Evolutionary conservation across 1,140 invertebrate genomes (phyloP).

Genomic region (Drosophila willistoni): DNA sequence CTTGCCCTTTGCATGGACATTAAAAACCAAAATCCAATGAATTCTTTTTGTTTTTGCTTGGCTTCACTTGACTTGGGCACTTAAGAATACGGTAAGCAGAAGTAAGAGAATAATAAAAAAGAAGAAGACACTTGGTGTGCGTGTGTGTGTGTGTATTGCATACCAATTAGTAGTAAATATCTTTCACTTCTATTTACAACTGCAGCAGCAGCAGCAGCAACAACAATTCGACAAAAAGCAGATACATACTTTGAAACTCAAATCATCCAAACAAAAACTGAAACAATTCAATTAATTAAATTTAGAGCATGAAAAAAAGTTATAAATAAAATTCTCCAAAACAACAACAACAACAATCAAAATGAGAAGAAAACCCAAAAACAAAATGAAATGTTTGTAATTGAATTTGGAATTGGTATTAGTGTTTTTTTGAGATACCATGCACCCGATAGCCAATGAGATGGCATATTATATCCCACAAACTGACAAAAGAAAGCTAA

Average conservation of each 20-base stretch:
- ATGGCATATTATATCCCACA: too few species aligned
- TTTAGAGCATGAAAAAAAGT: conserved; percentile 11
- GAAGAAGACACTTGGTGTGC: conserved; percentile 13
- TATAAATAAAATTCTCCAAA: conserved; percentile 15
- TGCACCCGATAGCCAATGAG: too few species aligned
- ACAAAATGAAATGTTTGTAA: conserved; percentile 9
- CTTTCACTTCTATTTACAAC: conserved; percentile 16
- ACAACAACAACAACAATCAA: not conserved
- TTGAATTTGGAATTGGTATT: not conserved
- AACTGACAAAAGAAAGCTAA: too few species aligned
- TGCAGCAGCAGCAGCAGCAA: conserved; percentile 30
- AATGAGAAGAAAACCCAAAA: not conserved
- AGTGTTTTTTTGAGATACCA: too few species aligned
- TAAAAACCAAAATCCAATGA: not conserved
- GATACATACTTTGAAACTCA: conserved; percentile 5
- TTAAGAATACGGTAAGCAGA: not conserved
- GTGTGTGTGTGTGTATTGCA: conserved; percentile 21
- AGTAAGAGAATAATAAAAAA: conserved; percentile 2
- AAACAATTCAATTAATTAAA: conserved; percentile 21
- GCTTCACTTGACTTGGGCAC: conserved; percentile 7
- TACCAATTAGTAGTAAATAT: conserved; percentile 50
- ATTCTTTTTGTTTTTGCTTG: not conserved
- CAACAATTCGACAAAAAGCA: conserved; percentile 18
- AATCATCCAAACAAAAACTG: conserved; percentile 6
- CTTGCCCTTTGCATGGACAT: not conserved